Evolutionary conservation across 2,113 vertebrate species (phyloP), one percentile per base, ranked within the genome.

Genomic region (Heterotilapia buettikoferi): DNA sequence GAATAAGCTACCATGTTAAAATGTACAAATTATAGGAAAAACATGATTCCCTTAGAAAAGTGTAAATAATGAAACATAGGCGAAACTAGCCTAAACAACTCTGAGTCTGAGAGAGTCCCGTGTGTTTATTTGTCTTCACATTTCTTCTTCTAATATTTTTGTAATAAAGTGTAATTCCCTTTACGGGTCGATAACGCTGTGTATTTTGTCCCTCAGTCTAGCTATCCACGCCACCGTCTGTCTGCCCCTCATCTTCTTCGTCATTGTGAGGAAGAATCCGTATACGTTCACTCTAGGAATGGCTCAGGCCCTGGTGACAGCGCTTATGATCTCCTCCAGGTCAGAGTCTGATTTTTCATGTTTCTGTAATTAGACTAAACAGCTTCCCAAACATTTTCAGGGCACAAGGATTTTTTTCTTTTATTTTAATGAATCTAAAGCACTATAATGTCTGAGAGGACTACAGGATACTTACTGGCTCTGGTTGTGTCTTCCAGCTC

Each of bases 221-320:
- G 97, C 97, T 66, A 98, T 99, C 90, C 99, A 99, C 86, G 96
- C 97, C 66, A 84, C 90, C 59, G 4, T 99, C 80, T 96, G 98
- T 14, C 96, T 99, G 63, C 99, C 99, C 0, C 94, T 98, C 68
- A 98, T 99, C 88, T 99, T 97, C 92, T 97, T 99, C 53, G 73
- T 97, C 91, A 90, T 99, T 10, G 98, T 99, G 85, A 96, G 98
- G 84, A 99, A 98, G 95, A 99, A 99, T 91, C 99, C 99, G 3
- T 99, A 97, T 86, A 97, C 90, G 0, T 99, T 99, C 91, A 96
- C 97, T 10, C 92, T 98, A 94, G 98, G 98, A 13, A 99, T 99
- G 99, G 97, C 98, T 29, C 98, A 99, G 89, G 99, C 99, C 1
- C 96, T 99, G 80, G 95, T 99, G 86, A 99, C 99, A 1, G 98